These are phyloP conservation scores for Sebastes goodei DNA, from an alignment of 2,797 vertebrate genomes.

Conservation along the genomic window DNA sequence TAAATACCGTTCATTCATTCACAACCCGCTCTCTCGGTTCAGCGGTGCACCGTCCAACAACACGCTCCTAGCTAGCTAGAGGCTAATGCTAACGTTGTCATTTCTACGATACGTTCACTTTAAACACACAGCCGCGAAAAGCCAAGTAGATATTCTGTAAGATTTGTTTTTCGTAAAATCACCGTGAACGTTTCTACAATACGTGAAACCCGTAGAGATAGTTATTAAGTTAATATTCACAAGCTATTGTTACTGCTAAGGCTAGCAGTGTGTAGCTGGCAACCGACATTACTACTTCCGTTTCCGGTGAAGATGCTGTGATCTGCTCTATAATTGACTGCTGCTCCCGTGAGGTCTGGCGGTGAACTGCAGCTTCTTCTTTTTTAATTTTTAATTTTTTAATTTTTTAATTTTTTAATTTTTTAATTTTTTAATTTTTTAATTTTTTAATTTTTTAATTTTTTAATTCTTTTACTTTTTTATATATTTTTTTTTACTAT, in stretches of 20 bases:
- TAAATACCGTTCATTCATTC: background rate
- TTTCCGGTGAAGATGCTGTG: background rate
- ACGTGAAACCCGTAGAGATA: accelerated
- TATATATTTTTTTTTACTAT: too few relatives aligned
- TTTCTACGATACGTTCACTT: background rate
- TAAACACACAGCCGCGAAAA: background rate
- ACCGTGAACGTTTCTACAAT: accelerated
- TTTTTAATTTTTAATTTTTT: background rate
- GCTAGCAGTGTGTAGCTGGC: background rate
- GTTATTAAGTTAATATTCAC: background rate
- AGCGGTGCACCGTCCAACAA: background rate
- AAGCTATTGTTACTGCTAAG: constrained; percentile 26
- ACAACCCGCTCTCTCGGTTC: background rate
- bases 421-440: too few relatives aligned
- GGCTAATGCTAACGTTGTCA: constrained; percentile 38
- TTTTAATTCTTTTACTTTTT: too few relatives aligned
- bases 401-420: too few relatives aligned
- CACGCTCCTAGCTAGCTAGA: constrained; percentile 13
- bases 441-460: too few relatives aligned
- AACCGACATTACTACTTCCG: constrained; percentile 9
- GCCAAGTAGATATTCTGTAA: accelerated
- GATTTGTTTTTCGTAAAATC: background rate
- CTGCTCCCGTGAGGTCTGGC: constrained; percentile 46
- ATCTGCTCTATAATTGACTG: background rate
- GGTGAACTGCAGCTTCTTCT: background rate